Evolutionary conservation across 2,797 vertebrate genomes (phyloP), one percentile per base, ranked within the genome.

Genomic region (Sebastes minor): DNA sequence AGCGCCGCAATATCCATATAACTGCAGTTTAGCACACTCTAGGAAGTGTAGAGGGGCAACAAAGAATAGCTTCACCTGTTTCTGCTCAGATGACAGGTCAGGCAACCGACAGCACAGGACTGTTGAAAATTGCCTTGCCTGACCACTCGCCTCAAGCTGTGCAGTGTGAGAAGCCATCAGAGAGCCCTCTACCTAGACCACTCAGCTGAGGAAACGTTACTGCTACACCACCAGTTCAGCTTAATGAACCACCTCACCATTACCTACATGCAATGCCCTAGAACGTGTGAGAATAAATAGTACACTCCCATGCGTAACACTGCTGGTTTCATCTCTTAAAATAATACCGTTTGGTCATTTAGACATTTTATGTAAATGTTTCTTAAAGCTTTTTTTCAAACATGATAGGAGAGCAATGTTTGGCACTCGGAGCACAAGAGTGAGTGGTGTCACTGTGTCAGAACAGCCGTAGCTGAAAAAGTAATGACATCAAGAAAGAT

Each of bases 231-330:
- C 76, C 79, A 74, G 78, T 86, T 87, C 71, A 57, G 80, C 77
- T 79, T 91, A 91, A 92, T 89, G 91, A 93, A 86, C 83, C 85
- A 68, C 60, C 79, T 76, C 78, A 22, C 67, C 82, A 70, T 86
- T 87, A 83, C 72, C 78, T 73, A 22, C 80, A 83, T 83, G 81
- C 46, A 82, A 71, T 74, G 78, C 74, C 80, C 67, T 22, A 42
- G 7, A 75, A 62, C 56, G 64, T 82, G 62, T 60, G 77, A 56
- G 64, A 86, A 75, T 49, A 59, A 77, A 76, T 57, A 32, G 38
- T 35, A 55, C 61, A 71, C 10, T 67, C 62, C 53, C 65, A 67
- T 61, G 32, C 23, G 0, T 59, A 16, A 49, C 33, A 42, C 32
- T 32, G 20, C 14, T 12, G 8, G 55, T 46, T 46, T 55, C 46